phyloP scores from a whole-genome alignment of 2,113 vertebrate genomes.

The Lutjanus erythropterus region DNA sequence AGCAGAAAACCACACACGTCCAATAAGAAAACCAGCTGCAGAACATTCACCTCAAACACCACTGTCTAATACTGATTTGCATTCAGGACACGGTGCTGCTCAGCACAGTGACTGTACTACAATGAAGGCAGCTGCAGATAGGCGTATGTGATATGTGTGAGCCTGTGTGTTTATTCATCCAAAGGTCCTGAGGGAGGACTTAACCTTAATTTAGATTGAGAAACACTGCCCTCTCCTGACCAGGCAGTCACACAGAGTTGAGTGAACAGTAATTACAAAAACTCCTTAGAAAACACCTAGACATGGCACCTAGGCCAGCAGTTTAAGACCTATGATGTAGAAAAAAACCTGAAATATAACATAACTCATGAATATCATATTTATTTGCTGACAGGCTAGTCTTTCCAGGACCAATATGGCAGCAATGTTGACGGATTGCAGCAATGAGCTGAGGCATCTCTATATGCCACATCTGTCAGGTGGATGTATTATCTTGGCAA shows the following conservation, averaged over 20 bases:
- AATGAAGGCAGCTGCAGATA: not conserved
- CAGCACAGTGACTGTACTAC: not conserved
- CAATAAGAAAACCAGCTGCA: constrained; percentile 36
- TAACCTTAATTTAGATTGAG: constrained; percentile 2
- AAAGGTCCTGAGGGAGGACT: not conserved
- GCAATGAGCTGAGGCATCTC: no score
- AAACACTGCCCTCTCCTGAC: constrained; percentile 64
- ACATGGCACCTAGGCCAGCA: no score
- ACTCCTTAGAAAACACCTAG: not conserved
- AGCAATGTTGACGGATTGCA: no score
- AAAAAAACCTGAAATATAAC: no score
- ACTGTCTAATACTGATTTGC: constrained; percentile 2
- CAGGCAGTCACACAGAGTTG: not conserved
- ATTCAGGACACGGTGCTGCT: constrained; percentile 5
- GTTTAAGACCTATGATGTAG: no score
- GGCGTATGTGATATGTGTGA: not conserved
- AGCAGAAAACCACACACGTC: constrained; percentile 38
- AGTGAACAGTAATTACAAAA: not conserved
- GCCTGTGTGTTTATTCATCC: constrained; percentile 8
- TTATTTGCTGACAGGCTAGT: no score
- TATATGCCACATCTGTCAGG: no score
- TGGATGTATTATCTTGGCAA: no score
- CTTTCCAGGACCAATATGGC: no score
- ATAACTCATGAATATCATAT: no score
- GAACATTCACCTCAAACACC: not conserved